Evolutionary conservation across 2,113 vertebrate species (phyloP).

Genomic region (Mormyrus iriodes): DNA sequence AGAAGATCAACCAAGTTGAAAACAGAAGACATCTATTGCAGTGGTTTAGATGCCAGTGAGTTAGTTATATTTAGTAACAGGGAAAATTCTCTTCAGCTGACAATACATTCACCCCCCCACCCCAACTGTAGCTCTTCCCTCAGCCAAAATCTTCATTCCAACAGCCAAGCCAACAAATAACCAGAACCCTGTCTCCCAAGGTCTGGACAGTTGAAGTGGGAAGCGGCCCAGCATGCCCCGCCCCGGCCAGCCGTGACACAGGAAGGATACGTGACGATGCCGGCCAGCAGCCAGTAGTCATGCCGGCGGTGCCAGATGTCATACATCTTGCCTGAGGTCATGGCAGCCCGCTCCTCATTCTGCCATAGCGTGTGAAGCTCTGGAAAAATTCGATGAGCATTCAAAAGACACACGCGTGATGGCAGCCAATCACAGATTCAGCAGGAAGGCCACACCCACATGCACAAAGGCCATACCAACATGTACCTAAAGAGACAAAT

Average conservation of each 20-base stretch:
- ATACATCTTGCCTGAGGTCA: constrained; percentile 89
- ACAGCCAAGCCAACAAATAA: not conserved
- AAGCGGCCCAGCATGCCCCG: not conserved
- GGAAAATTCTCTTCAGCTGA: not conserved
- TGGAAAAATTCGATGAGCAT: constrained; percentile 37
- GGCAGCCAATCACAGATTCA: not conserved
- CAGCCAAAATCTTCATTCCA: not conserved
- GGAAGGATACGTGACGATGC: constrained; percentile 94
- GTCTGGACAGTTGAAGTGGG: not conserved
- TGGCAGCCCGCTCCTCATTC: constrained; percentile 86
- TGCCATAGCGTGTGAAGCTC: constrained; percentile 97
- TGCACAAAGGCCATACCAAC: not conserved
- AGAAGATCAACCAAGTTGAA: not conserved
- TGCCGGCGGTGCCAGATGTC: constrained; percentile 98
- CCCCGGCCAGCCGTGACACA: not conserved
- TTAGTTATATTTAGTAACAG: not conserved
- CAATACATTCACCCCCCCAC: not conserved
- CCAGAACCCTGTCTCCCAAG: not conserved
- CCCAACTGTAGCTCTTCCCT: not conserved
- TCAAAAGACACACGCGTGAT: not conserved
- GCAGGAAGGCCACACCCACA: not conserved
- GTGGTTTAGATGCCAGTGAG: not conserved
- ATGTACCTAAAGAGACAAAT: not conserved
- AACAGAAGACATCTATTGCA: not conserved
- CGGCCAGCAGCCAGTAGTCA: constrained; percentile 94